phyloP scores from a whole-genome alignment of 2,113 vertebrate genomes.

The Procavia capensis region DNA sequence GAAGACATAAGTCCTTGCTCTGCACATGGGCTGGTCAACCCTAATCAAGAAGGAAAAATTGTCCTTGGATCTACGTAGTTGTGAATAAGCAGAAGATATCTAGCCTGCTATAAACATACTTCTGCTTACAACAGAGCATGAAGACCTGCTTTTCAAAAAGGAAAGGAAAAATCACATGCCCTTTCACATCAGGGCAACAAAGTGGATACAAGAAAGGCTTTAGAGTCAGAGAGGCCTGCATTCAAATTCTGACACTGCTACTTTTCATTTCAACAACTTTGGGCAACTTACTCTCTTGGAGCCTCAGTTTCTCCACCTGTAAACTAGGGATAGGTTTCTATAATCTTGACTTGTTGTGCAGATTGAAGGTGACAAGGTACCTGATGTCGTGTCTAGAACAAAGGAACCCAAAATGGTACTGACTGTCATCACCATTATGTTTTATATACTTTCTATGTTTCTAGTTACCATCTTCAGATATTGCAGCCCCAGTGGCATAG shows the following conservation, averaged over 20 bases:
- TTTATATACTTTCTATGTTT: background rate
- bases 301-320: background rate
- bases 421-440: accelerated
- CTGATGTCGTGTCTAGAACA: background rate
- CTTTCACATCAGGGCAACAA: background rate
- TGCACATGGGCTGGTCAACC: background rate
- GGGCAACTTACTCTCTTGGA: background rate
- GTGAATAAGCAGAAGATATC: background rate
- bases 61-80: background rate
- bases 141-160: background rate
- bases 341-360: background rate
- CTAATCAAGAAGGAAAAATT: background rate
- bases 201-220: background rate
- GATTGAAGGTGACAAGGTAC: background rate
- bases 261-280: background rate
- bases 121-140: background rate
- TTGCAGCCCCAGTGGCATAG: too few species aligned
- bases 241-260: background rate
- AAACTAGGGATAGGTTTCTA: background rate
- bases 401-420: background rate
- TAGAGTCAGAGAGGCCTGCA: background rate
- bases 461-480: background rate
- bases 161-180: background rate
- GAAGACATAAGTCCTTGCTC: background rate
- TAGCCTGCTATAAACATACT: too few species aligned